These are phyloP conservation scores for Micrasema longulum DNA, from an alignment of 1,140 invertebrate genomes.

Conservation along the genomic window DNA sequence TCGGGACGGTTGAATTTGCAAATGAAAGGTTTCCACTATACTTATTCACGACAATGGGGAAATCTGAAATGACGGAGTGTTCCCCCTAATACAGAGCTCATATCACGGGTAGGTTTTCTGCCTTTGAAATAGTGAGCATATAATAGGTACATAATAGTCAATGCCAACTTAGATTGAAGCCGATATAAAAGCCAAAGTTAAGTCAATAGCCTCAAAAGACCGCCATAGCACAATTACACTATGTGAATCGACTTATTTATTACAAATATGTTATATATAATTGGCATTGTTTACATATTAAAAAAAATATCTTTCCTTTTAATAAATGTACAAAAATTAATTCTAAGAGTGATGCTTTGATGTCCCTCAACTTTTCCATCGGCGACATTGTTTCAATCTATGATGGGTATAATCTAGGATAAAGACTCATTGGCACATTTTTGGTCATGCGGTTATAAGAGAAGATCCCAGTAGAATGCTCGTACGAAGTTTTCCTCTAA, in stretches of 20 bases:
- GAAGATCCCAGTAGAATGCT: too few relatives aligned
- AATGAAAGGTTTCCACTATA: slow-evolving; percentile 43
- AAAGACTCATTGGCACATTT: too few relatives aligned
- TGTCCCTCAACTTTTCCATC: too few relatives aligned
- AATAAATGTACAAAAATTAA: too few relatives aligned
- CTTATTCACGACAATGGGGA: slow-evolving; percentile 31
- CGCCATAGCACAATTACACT: background rate
- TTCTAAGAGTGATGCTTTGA: too few relatives aligned
- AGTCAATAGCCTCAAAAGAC: background rate
- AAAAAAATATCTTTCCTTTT: background rate
- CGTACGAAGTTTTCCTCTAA: too few relatives aligned
- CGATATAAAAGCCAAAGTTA: background rate
- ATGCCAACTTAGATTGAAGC: slow-evolving; percentile 17
- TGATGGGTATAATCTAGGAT: too few relatives aligned
- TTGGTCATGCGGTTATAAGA: too few relatives aligned
- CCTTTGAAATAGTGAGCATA: slow-evolving; percentile 42
- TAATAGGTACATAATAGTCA: slow-evolving; percentile 35
- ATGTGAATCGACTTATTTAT: too few relatives aligned
- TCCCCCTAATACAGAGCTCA: background rate
- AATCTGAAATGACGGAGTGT: slow-evolving; percentile 40
- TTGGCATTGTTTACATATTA: background rate
- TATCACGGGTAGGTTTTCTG: slow-evolving; percentile 28
- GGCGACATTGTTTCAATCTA: too few relatives aligned
- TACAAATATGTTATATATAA: background rate
- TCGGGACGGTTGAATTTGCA: slow-evolving; percentile 36